Evolutionary conservation across 2,113 vertebrate species (phyloP).

Genomic region (Heterochromis multidens): DNA sequence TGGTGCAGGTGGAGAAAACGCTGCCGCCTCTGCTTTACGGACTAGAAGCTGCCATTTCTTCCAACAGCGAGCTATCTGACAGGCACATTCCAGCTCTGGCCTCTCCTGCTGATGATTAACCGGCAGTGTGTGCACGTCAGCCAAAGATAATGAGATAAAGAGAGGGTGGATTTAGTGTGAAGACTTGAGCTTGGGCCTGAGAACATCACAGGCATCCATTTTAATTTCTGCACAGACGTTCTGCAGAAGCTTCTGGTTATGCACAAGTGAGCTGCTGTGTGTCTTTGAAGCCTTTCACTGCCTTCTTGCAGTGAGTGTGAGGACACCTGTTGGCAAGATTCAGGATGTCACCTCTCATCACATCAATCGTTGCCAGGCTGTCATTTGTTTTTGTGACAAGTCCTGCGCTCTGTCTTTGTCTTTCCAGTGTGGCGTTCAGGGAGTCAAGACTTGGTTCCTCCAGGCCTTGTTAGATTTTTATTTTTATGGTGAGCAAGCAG

Average conservation of each 20-base stretch:
- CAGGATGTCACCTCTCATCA: not conserved
- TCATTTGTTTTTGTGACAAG: not conserved
- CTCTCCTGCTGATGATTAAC: constrained; percentile 46
- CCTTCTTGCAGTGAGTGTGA: not conserved
- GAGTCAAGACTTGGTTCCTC: not conserved
- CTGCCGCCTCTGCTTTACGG: not conserved
- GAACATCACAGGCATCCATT: constrained; percentile 12
- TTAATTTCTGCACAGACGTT: not conserved
- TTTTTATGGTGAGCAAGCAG: constrained; percentile 12
- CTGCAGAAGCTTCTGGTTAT: not conserved
- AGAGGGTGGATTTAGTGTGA: not conserved
- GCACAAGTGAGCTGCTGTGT: not conserved
- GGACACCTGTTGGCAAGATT: constrained; percentile 48
- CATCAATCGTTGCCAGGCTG: not conserved
- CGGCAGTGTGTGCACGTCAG: not conserved
- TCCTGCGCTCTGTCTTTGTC: not conserved
- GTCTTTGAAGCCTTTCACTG: not conserved
- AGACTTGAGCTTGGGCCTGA: constrained; percentile 6
- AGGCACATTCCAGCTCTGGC: not conserved
- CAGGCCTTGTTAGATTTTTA: constrained; percentile 17
- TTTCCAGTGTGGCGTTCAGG: not conserved
- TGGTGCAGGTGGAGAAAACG: not conserved
- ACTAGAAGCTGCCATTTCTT: not conserved
- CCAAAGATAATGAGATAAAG: constrained; percentile 9
- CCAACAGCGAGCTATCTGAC: not conserved